Evolutionary conservation across 2,797 vertebrate species (phyloP), one percentile per base, ranked within the genome.

Genomic region (Eremophila alpestris): DNA sequence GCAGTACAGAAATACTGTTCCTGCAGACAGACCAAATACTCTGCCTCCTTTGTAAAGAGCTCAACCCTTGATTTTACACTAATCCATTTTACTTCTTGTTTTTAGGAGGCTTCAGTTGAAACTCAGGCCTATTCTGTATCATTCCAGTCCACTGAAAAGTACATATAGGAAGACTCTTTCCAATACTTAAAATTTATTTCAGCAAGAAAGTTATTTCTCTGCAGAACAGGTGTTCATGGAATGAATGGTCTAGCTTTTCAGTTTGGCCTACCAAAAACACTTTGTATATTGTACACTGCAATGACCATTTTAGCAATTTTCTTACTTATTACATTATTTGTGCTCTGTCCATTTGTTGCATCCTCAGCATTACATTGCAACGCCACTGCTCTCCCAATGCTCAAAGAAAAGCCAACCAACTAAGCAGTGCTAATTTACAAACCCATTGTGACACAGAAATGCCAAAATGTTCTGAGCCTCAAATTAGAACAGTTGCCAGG

Each of bases 401-500:
- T 82, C 73, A 55, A 21, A 91, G 63, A 68, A 83, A 76, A 89
- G 10, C 36, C 78, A 69, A 41, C 48, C 49, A 87, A 10, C 40
- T 46, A 49, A 68, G 30, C 74, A 56, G 62, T n/a, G 58, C 51
- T 87, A 71, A 71, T 88, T 95, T 81, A 83, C 89, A 76, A 83
- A 89, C 36, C 63, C 56, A 54, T 13, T 65, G 62, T 5, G 9
- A 80, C 45, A 71, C 0, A 76, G 67, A 79, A 92, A 83, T n/a
- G 58, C n/a, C 22, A 63, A 75, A 93, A 83, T 26, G 22, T 68
- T 91, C 62, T 10, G 23, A 73, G 38, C 30, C 71, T 93, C 48
- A 77, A 56, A 84, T 67, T 69, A 76, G 80, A 94, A 78, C 62
- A 56, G 55, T 63, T 92, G 52, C 94, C 93, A 95, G 80, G 43